These are phyloP conservation scores for Empidonax alnorum DNA, from an alignment of 2,113 vertebrate species.

Conservation along the genomic window DNA sequence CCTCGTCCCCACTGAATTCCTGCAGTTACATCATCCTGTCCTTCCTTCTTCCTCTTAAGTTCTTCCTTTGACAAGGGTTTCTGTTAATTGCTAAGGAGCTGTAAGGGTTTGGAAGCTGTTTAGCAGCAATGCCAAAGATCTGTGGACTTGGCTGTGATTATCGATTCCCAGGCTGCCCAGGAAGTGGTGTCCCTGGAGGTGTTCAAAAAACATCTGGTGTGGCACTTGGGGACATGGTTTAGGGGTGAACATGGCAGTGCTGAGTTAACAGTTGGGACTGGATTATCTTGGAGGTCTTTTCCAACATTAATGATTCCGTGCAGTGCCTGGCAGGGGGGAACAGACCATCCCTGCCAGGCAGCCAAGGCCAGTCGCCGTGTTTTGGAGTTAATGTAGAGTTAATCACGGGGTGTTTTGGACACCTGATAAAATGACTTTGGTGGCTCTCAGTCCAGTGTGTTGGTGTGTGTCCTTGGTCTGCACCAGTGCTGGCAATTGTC, in stretches of 20 bases:
- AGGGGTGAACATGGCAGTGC: background rate
- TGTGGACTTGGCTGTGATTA: background rate
- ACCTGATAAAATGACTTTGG: background rate
- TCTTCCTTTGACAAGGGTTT: background rate
- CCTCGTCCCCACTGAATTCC: background rate
- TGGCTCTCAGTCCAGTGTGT: background rate
- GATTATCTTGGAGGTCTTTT: background rate
- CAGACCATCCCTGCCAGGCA: background rate
- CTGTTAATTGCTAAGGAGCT: background rate
- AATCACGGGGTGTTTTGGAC: background rate
- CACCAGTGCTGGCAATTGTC: background rate
- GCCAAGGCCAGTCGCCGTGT: rapidly evolving
- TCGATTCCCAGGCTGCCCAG: background rate
- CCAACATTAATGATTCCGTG: background rate
- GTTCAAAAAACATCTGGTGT: background rate
- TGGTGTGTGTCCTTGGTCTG: background rate
- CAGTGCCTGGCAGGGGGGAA: background rate
- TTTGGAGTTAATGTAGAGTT: background rate
- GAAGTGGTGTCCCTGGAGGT: background rate
- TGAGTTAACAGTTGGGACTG: background rate
- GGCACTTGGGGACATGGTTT: background rate
- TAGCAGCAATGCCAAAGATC: background rate
- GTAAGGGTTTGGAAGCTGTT: background rate
- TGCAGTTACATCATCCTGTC: background rate
- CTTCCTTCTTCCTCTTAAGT: background rate